These are phyloP conservation scores for Corythucha ciliata DNA, from an alignment of 2,888 invertebrate species.

Conservation along the genomic window DNA sequence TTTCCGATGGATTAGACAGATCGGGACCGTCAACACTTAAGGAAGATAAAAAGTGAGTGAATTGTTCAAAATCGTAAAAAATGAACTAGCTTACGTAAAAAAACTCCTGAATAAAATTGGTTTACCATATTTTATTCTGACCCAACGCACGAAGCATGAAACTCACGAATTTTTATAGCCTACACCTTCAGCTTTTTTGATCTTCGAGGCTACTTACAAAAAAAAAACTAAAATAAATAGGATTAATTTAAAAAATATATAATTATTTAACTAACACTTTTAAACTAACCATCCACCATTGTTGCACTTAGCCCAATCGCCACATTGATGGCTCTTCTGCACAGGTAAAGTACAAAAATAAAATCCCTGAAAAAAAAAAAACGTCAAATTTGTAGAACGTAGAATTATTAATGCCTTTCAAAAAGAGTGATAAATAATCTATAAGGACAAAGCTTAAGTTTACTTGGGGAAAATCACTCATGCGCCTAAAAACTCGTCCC, in stretches of 20 bases:
- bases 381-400: neutral
- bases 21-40: constrained; percentile 45
- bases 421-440: too few species aligned
- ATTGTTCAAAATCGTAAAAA: constrained; percentile 17
- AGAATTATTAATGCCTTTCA: neutral
- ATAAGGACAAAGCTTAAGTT: too few species aligned
- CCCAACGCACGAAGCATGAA: too few species aligned
- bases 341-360: constrained; percentile 81
- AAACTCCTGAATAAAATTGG: too few species aligned
- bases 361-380: neutral
- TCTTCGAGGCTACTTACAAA: neutral
- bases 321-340: constrained; percentile 87
- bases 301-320: constrained; percentile 71
- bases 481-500: too few species aligned
- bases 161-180: too few species aligned
- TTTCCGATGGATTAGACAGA: constrained; percentile 72
- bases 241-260: neutral
- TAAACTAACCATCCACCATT: constrained; percentile 29
- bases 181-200: neutral
- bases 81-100: too few species aligned
- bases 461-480: too few species aligned
- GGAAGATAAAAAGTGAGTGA: constrained; percentile 70
- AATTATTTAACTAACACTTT: neutral
- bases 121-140: too few species aligned
- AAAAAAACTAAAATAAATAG: neutral